Evolutionary conservation across 2,888 invertebrate genomes (phyloP), one percentile per base, ranked within the genome.

Genomic region (Sinohyriopsis cumingii): DNA sequence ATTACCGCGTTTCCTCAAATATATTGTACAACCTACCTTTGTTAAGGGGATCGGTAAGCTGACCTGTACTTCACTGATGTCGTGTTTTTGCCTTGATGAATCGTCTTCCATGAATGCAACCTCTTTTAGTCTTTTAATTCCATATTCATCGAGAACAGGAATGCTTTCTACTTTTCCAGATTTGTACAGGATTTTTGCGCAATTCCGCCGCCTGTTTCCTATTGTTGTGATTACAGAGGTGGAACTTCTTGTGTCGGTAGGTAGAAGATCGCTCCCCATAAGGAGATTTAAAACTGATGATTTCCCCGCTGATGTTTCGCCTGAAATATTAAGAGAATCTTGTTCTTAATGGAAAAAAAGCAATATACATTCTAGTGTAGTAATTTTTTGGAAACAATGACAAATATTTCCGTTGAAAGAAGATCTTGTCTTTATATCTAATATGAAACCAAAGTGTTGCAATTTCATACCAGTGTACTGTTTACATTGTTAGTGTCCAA

Each of bases 241-340:
- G 33, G 86, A 87, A 63, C 84, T 81, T 45, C 83, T 75, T 54
- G 80, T 81, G 33, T 82, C 77, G 20, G 80, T 80, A 3, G 86
- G 84, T 55, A 86, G 72, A 3, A 86, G 70, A 28, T 84, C 81
- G 33, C 79, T 74, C 1, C 82, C 83, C 33, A 85, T 78, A 0
- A 88, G 67, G 15, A 86, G 70, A 66, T 88, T 88, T 19, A 88
- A 68, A 18, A 88, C 79, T 12, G 82, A 82, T 33, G 86, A 85
- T 71, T 88, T 88, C 2, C 88, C 88, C 1, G 86, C 85, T 22
- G 83, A 82, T 24, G 88, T 88, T 70, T 87, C 87, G 12, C 88
- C 88, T 88, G 74, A 9, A 65, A 67, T 25, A 12, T 12, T 45
- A 45, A 3, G 45, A 56, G 5, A 45, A 59, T 28, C 1, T 61